These are phyloP conservation scores for Macaca mulatta DNA, from an alignment of 2,113 vertebrate species.

Conservation along the genomic window DNA sequence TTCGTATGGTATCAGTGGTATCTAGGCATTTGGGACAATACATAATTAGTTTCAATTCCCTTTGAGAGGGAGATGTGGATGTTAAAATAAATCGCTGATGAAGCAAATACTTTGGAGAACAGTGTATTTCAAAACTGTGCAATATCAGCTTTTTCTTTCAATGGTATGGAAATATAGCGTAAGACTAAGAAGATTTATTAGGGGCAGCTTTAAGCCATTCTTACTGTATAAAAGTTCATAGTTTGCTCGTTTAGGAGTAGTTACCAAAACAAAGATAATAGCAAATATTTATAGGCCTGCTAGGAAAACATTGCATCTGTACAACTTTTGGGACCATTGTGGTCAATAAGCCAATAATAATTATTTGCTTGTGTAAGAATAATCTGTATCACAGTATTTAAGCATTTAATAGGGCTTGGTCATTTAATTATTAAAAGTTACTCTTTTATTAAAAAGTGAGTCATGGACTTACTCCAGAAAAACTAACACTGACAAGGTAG, in stretches of 20 bases:
- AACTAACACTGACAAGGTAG: not conserved
- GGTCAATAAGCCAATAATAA: slow-evolving; percentile 18
- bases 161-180: slow-evolving; percentile 53
- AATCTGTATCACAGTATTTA: slow-evolving; percentile 12
- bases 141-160: slow-evolving; percentile 73
- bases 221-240: slow-evolving; percentile 55
- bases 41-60: slow-evolving; percentile 78
- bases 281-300: slow-evolving; percentile 20
- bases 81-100: slow-evolving; percentile 77
- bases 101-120: slow-evolving; percentile 67
- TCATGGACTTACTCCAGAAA: not conserved
- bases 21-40: slow-evolving; percentile 72
- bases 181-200: slow-evolving; percentile 72
- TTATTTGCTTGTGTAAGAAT: slow-evolving; percentile 40
- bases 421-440: slow-evolving; percentile 11
- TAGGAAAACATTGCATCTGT: slow-evolving; percentile 14
- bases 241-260: slow-evolving; percentile 61
- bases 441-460: not conserved
- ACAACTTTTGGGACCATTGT: slow-evolving; percentile 33
- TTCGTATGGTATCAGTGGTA: slow-evolving; percentile 68
- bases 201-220: slow-evolving; percentile 62
- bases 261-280: slow-evolving; percentile 48
- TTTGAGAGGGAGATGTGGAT: slow-evolving; percentile 71
- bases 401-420: slow-evolving; percentile 14
- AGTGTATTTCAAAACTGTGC: slow-evolving; percentile 70